Percentiles rank a stretch among this genome's conserved stretches.
phyloP scores from a whole-genome alignment of 2,797 vertebrate genomes.

The Mallotus villosus region DNA sequence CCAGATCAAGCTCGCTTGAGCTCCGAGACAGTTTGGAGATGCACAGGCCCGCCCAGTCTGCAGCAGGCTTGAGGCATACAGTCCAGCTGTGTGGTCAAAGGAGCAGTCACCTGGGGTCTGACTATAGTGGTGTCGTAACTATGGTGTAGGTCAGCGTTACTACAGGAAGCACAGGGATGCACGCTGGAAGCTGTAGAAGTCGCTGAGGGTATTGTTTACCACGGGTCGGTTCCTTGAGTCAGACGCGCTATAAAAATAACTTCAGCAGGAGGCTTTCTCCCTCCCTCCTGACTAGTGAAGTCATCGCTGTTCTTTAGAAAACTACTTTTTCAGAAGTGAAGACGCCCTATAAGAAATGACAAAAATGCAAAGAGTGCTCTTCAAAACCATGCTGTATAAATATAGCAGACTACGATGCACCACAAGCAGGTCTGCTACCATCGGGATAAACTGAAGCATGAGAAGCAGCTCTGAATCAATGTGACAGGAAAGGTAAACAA shows the following conservation, averaged over 20 bases:
- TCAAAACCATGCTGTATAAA: too few species aligned
- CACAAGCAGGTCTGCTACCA: neutral
- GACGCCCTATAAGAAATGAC: neutral
- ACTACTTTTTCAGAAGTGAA: neutral
- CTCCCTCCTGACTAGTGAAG: slow-evolving; percentile 25
- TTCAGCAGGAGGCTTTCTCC: slow-evolving; percentile 39
- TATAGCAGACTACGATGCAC: slow-evolving; percentile 3
- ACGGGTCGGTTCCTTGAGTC: slow-evolving; percentile 34
- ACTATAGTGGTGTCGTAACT: too few species aligned
- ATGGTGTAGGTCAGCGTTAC: neutral
- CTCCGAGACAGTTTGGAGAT: too few species aligned
- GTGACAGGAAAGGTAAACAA: slow-evolving; percentile 26
- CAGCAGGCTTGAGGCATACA: too few species aligned
- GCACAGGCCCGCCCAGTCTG: too few species aligned
- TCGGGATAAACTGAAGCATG: neutral
- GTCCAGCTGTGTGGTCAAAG: too few species aligned
- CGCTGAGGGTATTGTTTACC: slow-evolving; percentile 37
- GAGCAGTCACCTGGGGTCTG: too few species aligned
- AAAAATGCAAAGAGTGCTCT: neutral
- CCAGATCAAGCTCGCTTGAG: too few species aligned
- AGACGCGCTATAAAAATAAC: slow-evolving; percentile 50
- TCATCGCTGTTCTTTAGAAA: slow-evolving; percentile 27
- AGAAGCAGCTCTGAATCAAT: too few species aligned
- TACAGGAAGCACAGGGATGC: slow-evolving; percentile 37
- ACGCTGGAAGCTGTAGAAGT: slow-evolving; percentile 36